phyloP scores from a whole-genome alignment of 2,797 vertebrate genomes.

The Oreochromis grahami region DNA sequence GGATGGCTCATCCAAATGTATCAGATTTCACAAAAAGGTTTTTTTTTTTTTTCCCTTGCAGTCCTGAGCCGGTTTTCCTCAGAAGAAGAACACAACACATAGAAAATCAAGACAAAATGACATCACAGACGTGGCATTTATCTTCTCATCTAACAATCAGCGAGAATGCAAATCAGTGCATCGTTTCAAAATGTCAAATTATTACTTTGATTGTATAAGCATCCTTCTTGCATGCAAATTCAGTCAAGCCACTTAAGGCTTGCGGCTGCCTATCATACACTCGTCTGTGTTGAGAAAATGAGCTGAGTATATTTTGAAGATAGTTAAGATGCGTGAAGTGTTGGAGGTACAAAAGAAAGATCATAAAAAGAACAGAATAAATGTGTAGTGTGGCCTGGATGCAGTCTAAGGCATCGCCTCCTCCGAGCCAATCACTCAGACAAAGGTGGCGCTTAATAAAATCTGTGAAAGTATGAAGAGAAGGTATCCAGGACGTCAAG shows the following conservation, averaged over 20 bases:
- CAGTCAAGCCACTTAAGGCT: not conserved
- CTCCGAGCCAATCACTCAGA: not conserved
- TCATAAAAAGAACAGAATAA: not conserved
- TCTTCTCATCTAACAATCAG: not conserved
- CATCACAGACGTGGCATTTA: not conserved
- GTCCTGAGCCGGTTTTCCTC: not conserved
- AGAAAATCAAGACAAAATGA: not conserved
- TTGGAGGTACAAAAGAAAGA: not conserved
- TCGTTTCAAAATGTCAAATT: not conserved
- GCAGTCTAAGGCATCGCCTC: not conserved
- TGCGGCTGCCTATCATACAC: not conserved
- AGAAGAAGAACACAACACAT: not conserved
- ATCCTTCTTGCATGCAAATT: not conserved
- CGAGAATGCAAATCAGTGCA: not conserved
- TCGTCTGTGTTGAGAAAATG: not conserved
- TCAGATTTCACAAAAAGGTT: not conserved
- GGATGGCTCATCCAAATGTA: not conserved
- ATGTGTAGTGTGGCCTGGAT: not conserved
- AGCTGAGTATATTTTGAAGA: not conserved
- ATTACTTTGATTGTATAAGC: not conserved
- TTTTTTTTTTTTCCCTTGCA: fast-evolving
- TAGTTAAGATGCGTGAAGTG: not conserved
- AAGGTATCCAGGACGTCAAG: not conserved
- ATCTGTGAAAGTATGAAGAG: conserved; percentile 2
- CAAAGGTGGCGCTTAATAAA: not conserved